Percentiles rank a stretch among this genome's conserved stretches.
phyloP scores from a whole-genome alignment of 2,113 vertebrate genomes.

The Hirundichthys speculiger region DNA sequence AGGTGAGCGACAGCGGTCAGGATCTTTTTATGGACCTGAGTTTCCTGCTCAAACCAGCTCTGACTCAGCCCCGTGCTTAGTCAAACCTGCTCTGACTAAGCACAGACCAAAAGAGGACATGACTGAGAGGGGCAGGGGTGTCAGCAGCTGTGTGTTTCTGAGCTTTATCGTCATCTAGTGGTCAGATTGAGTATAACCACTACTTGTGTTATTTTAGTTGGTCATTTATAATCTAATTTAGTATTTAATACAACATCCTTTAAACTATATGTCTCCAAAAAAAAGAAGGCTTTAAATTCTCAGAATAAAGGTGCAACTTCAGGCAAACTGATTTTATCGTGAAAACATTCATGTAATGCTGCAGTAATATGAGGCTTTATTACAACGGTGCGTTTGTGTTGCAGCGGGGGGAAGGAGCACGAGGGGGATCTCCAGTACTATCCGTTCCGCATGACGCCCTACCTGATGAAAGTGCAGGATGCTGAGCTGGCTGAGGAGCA shows the following conservation, averaged over 20 bases:
- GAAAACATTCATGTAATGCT: too few relatives aligned
- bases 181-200: background rate
- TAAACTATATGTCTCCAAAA: too few relatives aligned
- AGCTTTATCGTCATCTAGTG: slow-evolving; percentile 35
- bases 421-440: slow-evolving; percentile 86
- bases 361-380: too few relatives aligned
- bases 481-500: slow-evolving; percentile 83
- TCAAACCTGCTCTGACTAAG: slow-evolving; percentile 42
- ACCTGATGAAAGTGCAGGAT: slow-evolving; percentile 90
- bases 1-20: slow-evolving; percentile 81
- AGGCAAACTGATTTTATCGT: too few relatives aligned
- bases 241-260: too few relatives aligned
- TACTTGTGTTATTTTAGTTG: too few relatives aligned
- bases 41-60: slow-evolving; percentile 42
- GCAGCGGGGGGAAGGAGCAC: slow-evolving; percentile 84
- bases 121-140: slow-evolving; percentile 26
- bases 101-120: background rate
- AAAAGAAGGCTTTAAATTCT: too few relatives aligned
- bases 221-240: too few relatives aligned
- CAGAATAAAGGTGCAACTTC: too few relatives aligned
- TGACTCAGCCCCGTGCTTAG: slow-evolving; percentile 29
- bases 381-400: slow-evolving; percentile 12
- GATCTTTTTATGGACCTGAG: slow-evolving; percentile 29
- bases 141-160: slow-evolving; percentile 28
- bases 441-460: slow-evolving; percentile 95